These are phyloP conservation scores for Danio kyathit DNA, from an alignment of 2,797 vertebrate species.

Conservation along the genomic window DNA sequence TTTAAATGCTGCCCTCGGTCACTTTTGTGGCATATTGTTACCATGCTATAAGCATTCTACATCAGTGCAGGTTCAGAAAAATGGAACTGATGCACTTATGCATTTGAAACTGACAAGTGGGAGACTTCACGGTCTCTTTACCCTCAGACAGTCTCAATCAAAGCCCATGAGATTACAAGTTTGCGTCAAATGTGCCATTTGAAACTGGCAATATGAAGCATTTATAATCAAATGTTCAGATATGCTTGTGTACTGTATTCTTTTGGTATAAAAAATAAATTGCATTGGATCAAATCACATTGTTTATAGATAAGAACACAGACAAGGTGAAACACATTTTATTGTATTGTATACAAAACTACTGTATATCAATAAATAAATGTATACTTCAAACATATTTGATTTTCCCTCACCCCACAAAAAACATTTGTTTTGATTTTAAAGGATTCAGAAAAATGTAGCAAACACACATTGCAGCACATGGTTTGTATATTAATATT, in stretches of 20 bases:
- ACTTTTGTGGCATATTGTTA: not conserved
- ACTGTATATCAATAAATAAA: not conserved
- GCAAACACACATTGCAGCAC: too few species aligned
- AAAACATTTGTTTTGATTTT: too few species aligned
- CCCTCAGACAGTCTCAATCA: not conserved
- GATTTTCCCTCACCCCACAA: too few species aligned
- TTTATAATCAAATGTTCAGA: not conserved
- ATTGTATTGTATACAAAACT: not conserved
- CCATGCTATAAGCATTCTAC: not conserved
- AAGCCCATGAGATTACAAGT: not conserved
- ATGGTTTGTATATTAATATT: too few species aligned
- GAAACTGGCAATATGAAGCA: not conserved
- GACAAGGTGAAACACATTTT: not conserved
- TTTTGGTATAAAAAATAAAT: not conserved
- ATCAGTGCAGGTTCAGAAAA: not conserved
- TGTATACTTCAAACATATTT: too few species aligned
- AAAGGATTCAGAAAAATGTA: too few species aligned
- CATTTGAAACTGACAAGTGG: not conserved
- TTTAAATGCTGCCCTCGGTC: not conserved
- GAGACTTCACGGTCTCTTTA: not conserved
- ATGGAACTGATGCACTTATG: not conserved
- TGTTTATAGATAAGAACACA: not conserved
- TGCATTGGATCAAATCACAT: not conserved
- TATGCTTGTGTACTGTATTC: not conserved
- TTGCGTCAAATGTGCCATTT: not conserved